Base-by-base conservation (phyloP, 2,797 vertebrate genomes). In the Euphonia xanthogaster region DNA sequence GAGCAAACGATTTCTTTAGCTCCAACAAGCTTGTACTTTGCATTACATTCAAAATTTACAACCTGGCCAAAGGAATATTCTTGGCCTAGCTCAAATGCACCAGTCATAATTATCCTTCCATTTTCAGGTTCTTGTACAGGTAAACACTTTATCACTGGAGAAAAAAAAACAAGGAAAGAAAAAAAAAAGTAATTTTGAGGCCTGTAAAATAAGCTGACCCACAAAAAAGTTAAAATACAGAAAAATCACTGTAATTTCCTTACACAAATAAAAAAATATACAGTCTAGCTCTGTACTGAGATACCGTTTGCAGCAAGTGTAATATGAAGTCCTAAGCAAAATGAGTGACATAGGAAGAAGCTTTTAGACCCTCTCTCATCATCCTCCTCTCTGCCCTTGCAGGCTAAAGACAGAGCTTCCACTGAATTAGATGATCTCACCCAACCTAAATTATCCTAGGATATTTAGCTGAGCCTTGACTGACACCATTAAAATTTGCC, bases 1-100 rank as follows among this genome's bases (percentile, higher is more conserved):
- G 97, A 96, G 54, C 98, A 98, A 71, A 97, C 23, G 2, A 98
- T 91, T 94, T 98, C 94, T 54, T 90, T 61, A 47, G 88, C 55
- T 51, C 98, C 98, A 40, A 92, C 16, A 40, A 97, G 76, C n/a
- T 7, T 96, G 81, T 97, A 55, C 19, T 96, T 90, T 50, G 35
- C 8, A 25, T 95, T 86, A 31, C 98, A 98, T 53, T 97, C 93
- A 96, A 98, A 98, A 40, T 71, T 88, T 31, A 98, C 37, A 21
- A 94, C 97, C 23, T 98, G 96, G 51, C 98, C 98, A 95, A 94
- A 98, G 42, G 76, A 70, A 65, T 97, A 97, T 58, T 98, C 97
- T 79, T 70, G 86, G 20, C 89, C 93, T 11, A 78, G 15, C 14
- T 97, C 95, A 42, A 78, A 44, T 18, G 53, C 40, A 63, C 78